A percentile compares a stretch with the other conserved stretches of the same genome.
Evolutionary conservation across 2,888 invertebrate species (phyloP).

Genomic region (Acronicta aceris): DNA sequence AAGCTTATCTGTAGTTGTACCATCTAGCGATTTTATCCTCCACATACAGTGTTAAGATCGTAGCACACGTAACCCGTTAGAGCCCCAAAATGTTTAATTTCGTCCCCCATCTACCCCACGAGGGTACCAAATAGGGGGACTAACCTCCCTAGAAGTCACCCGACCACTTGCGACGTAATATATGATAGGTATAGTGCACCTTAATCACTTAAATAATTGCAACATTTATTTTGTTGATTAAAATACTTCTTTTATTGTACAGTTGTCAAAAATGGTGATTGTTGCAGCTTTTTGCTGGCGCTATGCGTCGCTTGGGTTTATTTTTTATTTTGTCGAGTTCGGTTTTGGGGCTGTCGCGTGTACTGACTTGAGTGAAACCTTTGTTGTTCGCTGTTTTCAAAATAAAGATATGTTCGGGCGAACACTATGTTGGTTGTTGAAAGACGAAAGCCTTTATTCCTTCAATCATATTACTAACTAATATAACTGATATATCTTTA

Average conservation of each 20-base stretch:
- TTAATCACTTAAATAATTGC: constrained; percentile 88
- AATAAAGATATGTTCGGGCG: constrained; percentile 15
- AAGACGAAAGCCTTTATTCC: not conserved
- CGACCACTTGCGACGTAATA: constrained; percentile 81
- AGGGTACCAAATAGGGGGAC: constrained; percentile 61
- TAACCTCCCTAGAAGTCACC: constrained; percentile 63
- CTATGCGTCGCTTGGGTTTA: constrained; percentile 22
- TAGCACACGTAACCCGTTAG: constrained; percentile 84
- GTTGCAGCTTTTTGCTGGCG: constrained; percentile 24
- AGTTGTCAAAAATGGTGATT: constrained; percentile 60
- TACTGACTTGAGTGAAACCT: constrained; percentile 30
- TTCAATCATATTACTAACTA: too few relatives aligned
- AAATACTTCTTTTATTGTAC: constrained; percentile 78
- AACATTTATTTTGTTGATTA: constrained; percentile 88
- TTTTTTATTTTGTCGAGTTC: constrained; percentile 17
- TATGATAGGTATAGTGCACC: constrained; percentile 85
- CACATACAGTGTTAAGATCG: constrained; percentile 71
- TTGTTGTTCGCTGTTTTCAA: constrained; percentile 21
- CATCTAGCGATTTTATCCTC: constrained; percentile 63
- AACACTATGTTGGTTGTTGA: constrained; percentile 3
- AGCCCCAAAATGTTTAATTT: constrained; percentile 87
- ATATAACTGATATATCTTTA: too few relatives aligned
- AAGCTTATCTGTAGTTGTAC: constrained; percentile 38
- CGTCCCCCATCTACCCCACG: constrained; percentile 68
- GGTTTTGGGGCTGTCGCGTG: constrained; percentile 25